Evolutionary conservation across 2,888 invertebrate species (phyloP), one percentile per base, ranked within the genome.

Genomic region (Sminthurides aquaticus): DNA sequence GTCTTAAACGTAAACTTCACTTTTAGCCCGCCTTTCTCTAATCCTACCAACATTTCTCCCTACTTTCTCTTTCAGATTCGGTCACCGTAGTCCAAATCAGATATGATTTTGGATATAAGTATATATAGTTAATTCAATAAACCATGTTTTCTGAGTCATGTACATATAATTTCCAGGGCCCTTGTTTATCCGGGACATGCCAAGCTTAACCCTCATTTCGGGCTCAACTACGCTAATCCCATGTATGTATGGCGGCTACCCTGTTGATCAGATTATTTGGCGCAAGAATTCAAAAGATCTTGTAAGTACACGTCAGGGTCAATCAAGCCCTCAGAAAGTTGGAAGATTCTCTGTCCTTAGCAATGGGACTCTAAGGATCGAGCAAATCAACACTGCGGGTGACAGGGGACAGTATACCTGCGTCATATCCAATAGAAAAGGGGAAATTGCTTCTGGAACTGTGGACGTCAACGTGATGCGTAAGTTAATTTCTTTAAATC

Each of bases 331-430:
- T 29, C 57, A 62, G 56, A 60, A 62, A 34, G 27, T 55, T 22
- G 65, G 54, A n/a, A 59, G 70, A 62, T 71, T 66, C 34, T 60
- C 65, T 8, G 66, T 71, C 52, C 49, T 75, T 49, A 26, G 60
- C 20, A 75, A 75, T 64, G 73, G 73, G 29, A 74, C 75, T 1
- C 68, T 75, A n/a, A 27, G 69, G 61, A 67, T 75, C 55, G 67
- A 69, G 11, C 65, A 66, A 25, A 67, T 70, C 34, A 68, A 60
- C 62, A 62, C 67, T 27, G 68, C 64, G 24, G 55, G 49, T n/a
- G 79, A 79, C 67, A 77, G 76, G 26, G 80, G 80, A 1, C 68
- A 71, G 55, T 80, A 79, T 71, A 76, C 76, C 22, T 80, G 80
- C 68, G 72, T 75, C 49, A 70, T 75, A 25, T 71, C 74, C 20